Evolutionary conservation across 2,888 invertebrate genomes (phyloP).

Genomic region (Trissolcus japonicus): DNA sequence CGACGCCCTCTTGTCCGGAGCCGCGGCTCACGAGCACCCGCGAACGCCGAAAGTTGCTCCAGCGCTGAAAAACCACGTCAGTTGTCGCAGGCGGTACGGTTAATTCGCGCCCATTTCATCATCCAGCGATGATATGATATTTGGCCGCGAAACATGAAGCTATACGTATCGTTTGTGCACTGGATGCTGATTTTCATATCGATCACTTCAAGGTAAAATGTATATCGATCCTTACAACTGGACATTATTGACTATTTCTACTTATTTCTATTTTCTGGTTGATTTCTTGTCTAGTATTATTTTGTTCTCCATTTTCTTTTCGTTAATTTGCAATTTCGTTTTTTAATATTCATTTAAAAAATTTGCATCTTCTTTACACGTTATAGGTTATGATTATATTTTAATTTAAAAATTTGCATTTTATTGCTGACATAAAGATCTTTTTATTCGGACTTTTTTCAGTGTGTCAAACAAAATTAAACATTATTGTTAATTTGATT

Average conservation of each 20-base stretch:
- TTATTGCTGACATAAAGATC: too few relatives aligned
- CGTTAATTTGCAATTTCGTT: neutral
- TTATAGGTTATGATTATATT: too few relatives aligned
- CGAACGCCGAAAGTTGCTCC: constrained; percentile 48
- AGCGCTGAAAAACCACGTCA: constrained; percentile 57
- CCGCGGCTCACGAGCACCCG: constrained; percentile 11
- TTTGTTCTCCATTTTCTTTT: neutral
- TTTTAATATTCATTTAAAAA: neutral
- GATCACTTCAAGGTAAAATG: constrained; percentile 79
- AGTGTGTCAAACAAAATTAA: neutral
- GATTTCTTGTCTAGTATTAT: neutral
- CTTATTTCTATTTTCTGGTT: too few relatives aligned
- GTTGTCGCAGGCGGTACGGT: constrained; percentile 34
- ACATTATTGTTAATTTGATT: neutral
- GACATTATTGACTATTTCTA: constrained; percentile 2
- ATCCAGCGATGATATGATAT: constrained; percentile 22
- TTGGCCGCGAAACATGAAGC: constrained; percentile 78
- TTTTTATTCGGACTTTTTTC: neutral
- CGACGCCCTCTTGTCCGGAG: neutral
- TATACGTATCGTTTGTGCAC: constrained; percentile 79
- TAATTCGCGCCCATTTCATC: constrained; percentile 33
- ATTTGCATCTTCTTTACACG: too few relatives aligned
- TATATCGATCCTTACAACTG: neutral
- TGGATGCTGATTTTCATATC: constrained; percentile 81
- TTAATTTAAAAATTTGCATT: too few relatives aligned